Conservation (phyloP, 1,140 invertebrate species). For the Ceratina japonica region DNA sequence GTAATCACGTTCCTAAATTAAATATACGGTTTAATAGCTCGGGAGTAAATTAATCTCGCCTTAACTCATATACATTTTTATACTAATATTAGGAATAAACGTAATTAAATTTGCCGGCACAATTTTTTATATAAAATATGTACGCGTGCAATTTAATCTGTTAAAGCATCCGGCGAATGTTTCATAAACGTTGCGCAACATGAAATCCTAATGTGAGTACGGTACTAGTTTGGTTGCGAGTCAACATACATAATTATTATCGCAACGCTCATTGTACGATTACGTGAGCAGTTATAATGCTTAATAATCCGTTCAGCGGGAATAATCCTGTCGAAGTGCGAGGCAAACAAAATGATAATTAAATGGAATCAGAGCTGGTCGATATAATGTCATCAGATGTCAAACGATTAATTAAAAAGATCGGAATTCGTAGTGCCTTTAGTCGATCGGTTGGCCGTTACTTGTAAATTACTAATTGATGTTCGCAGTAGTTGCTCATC, state of each 20-base stretch:
- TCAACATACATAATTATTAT: conserved; percentile 2
- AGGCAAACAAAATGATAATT: neutral
- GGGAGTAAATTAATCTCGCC: no score
- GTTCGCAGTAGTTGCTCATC: conserved; percentile 3
- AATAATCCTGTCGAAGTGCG: neutral
- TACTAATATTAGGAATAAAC: no score
- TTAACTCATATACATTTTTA: no score
- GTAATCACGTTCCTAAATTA: no score
- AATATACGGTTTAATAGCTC: no score
- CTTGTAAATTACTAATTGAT: neutral
- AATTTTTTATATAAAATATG: no score
- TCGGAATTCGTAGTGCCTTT: neutral
- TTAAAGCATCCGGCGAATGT: neutral
- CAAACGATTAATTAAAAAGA: neutral
- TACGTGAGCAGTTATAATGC: neutral
- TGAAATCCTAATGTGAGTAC: neutral
- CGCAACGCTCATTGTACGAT: neutral
- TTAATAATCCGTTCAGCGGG: neutral
- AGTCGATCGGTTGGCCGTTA: neutral
- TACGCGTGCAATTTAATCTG: no score
- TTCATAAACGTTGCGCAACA: neutral
- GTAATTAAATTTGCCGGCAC: no score
- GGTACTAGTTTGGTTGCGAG: neutral
- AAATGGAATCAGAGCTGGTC: neutral
- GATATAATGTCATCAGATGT: neutral